phyloP scores from a whole-genome alignment of 2,797 vertebrate genomes.

The Neosalanx taihuensis region DNA sequence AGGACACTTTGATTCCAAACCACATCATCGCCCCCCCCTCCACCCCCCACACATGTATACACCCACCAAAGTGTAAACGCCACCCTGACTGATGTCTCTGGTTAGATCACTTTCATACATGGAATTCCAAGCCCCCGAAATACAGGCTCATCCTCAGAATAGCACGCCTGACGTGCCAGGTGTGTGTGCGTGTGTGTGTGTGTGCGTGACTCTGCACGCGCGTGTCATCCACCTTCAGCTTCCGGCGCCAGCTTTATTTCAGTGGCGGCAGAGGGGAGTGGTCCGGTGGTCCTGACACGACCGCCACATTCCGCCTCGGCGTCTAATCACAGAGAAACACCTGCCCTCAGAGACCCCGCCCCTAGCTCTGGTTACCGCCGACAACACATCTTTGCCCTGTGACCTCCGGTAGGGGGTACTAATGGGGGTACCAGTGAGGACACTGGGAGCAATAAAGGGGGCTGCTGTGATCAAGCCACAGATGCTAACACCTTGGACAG shows the following conservation, averaged over 20 bases:
- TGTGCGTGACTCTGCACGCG: slow-evolving; percentile 18
- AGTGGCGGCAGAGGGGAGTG: neutral
- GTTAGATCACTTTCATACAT: slow-evolving; percentile 30
- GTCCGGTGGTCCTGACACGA: neutral
- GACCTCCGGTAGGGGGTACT: neutral
- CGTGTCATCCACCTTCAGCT: slow-evolving; percentile 5
- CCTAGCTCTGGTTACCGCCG: slow-evolving; percentile 33
- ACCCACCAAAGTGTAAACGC: slow-evolving; percentile 10
- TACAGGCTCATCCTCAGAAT: slow-evolving; percentile 6
- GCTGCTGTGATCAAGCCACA: neutral
- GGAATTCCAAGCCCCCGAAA: slow-evolving; percentile 20
- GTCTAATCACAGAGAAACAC: slow-evolving; percentile 33
- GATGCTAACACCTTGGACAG: neutral
- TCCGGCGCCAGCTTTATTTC: slow-evolving; percentile 7
- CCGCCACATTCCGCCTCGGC: slow-evolving; percentile 3
- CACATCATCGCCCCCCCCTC: neutral
- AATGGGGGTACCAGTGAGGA: neutral
- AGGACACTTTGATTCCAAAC: neutral
- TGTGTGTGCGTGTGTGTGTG: slow-evolving; percentile 22
- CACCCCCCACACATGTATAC: neutral
- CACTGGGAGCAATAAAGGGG: neutral
- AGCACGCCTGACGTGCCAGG: slow-evolving; percentile 8
- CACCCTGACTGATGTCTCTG: slow-evolving; percentile 32
- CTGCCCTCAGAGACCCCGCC: slow-evolving; percentile 14
- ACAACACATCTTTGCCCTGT: slow-evolving; percentile 14